Conservation (phyloP, 2,797 vertebrate genomes). For the Macropus fuliginosus region DNA sequence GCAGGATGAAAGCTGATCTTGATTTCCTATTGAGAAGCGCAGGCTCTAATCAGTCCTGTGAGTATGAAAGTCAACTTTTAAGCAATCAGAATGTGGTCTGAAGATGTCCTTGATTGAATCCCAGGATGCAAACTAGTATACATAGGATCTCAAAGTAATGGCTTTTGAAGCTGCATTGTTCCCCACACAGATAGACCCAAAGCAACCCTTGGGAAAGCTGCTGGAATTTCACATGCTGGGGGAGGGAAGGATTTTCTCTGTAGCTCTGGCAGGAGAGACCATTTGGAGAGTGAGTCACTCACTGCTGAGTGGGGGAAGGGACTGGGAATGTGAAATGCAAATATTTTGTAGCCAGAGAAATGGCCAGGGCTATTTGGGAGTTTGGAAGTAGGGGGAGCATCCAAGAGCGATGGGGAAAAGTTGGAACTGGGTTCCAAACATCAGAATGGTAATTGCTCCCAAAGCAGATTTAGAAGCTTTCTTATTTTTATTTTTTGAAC, state of each 20-base stretch:
- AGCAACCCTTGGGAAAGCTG: conserved; percentile 62
- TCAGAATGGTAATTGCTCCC: conserved; percentile 67
- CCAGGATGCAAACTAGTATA: conserved; percentile 73
- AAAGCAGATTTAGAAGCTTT: conserved; percentile 68
- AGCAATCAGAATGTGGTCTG: conserved; percentile 77
- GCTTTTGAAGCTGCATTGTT: conserved; percentile 78
- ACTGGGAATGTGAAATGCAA: conserved; percentile 45
- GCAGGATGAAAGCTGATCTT: conserved; percentile 75
- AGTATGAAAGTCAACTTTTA: conserved; percentile 77
- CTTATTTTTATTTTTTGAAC: background rate
- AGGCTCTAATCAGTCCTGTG: conserved; percentile 68
- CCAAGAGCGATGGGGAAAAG: background rate
- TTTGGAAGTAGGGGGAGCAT: background rate
- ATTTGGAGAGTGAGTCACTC: conserved; percentile 16
- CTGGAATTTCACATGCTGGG: conserved; percentile 70
- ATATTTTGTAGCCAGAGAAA: background rate
- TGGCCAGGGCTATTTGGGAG: conserved; percentile 38
- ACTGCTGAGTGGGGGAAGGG: conserved; percentile 19
- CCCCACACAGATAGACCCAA: conserved; percentile 52
- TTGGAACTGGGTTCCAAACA: conserved; percentile 42
- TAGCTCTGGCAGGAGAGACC: conserved; percentile 65
- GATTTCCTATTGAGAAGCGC: conserved; percentile 76
- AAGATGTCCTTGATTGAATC: conserved; percentile 76
- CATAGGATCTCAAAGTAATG: conserved; percentile 68
- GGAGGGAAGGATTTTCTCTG: conserved; percentile 61